Conservation (phyloP, 1,140 invertebrate species). For the Bombus vancouverensis region DNA sequence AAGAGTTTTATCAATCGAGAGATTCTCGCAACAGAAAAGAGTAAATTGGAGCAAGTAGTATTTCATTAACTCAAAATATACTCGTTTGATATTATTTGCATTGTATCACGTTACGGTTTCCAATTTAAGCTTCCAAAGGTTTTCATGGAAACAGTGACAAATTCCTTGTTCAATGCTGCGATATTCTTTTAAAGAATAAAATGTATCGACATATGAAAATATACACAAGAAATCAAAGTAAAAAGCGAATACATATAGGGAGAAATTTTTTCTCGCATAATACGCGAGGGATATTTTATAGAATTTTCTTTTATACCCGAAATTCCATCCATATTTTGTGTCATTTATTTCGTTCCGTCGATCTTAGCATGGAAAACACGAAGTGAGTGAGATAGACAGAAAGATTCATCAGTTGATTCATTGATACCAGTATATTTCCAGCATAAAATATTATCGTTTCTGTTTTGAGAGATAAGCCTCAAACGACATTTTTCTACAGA, state of each 20-base stretch:
- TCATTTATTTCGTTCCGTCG: too few species aligned
- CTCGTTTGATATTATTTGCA: not conserved
- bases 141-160: not conserved
- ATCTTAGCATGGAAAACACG: too few species aligned
- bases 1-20: not conserved
- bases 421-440: too few species aligned
- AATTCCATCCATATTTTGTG: too few species aligned
- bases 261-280: not conserved
- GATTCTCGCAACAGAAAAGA: not conserved
- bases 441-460: too few species aligned
- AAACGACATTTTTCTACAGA: too few species aligned
- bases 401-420: too few species aligned
- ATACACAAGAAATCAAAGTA: not conserved
- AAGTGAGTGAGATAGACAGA: too few species aligned
- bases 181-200: not conserved
- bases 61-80: not conserved
- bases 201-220: not conserved
- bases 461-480: too few species aligned
- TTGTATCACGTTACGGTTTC: not conserved
- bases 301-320: too few species aligned
- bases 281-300: not conserved
- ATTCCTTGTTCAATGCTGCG: not conserved
- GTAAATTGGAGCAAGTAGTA: too few species aligned
- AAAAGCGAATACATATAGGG: not conserved
- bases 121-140: not conserved